Evolutionary conservation across 2,113 vertebrate species (phyloP), one percentile per base, ranked within the genome.

Genomic region (Tachycineta bicolor): DNA sequence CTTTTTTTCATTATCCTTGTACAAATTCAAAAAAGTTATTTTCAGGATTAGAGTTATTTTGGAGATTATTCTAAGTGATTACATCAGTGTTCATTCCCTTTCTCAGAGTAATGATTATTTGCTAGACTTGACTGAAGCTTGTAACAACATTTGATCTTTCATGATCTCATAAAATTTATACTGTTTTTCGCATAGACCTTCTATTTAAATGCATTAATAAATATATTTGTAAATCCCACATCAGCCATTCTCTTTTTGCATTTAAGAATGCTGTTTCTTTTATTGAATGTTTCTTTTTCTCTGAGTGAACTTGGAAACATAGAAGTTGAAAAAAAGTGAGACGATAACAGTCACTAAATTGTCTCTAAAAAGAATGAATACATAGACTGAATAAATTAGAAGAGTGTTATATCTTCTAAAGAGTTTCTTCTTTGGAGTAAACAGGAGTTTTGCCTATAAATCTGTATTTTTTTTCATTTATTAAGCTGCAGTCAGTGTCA

Each of bases 41-140:
- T 96, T 76, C 77, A 92, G 86, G 85, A 95, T 95, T 95, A 94
- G 52, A 95, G 46, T 90, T 94, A 89, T 50, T 90, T 58, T 89
- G 20, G 87, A 94, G 94, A 95, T 96, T 95, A 90, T 95, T 95
- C 89, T 79, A 94, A 92, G 56, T 10, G 90, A 97, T 96, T 96
- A 95, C 43, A 79, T 11, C 68, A 50, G 93, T 91, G 63, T 37
- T 80, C 26, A 6, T 92, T 92, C 71, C 37, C 23, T 67, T 94
- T 93, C 87, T 83, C 82, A 59, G 79, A 94, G 81, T 52, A 86
- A 89, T 75, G 88, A 95, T 88, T 93, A 91, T 62, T 93, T 20
- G 2, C 80, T 77, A 87, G 85, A 79, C 28, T 92, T 91, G 67
- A 71, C 67, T 85, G 49, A 91, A 91, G 76, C 34, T 62, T 76